phyloP scores from a whole-genome alignment of 2,113 vertebrate species.

The Eolophus roseicapilla region DNA sequence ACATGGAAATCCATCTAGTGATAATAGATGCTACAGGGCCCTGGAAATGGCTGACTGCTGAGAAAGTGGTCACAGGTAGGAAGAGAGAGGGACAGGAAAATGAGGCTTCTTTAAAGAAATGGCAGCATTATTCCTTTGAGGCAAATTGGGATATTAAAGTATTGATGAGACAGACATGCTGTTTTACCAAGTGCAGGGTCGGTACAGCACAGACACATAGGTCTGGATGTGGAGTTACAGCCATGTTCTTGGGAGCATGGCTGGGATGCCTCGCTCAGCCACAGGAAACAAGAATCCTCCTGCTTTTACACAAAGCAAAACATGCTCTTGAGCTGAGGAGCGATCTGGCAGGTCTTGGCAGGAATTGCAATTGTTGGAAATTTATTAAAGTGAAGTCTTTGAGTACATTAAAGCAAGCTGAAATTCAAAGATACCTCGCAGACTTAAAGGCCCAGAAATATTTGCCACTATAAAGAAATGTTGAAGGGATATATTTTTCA shows the following conservation, averaged over 20 bases:
- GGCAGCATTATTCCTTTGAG: neutral
- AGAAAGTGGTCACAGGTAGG: neutral
- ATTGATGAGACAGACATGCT: fast-evolving
- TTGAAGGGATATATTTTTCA: neutral
- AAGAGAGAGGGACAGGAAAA: neutral
- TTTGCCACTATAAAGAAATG: neutral
- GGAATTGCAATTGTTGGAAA: neutral
- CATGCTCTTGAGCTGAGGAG: neutral
- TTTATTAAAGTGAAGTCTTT: neutral
- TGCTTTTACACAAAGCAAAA: neutral
- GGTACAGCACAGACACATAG: neutral
- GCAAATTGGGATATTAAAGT: neutral
- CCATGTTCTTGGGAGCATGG: neutral
- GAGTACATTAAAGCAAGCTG: neutral
- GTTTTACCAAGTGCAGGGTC: neutral
- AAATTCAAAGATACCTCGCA: neutral
- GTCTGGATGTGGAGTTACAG: neutral
- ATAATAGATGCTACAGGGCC: neutral
- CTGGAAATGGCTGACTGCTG: fast-evolving
- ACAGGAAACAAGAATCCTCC: neutral
- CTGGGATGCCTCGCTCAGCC: neutral
- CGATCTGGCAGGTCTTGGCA: neutral
- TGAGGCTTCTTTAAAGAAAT: neutral
- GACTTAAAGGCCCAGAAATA: neutral
- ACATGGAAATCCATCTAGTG: neutral